phyloP scores from a whole-genome alignment of 2,888 invertebrate species.

The Aleiodes alternator region DNA sequence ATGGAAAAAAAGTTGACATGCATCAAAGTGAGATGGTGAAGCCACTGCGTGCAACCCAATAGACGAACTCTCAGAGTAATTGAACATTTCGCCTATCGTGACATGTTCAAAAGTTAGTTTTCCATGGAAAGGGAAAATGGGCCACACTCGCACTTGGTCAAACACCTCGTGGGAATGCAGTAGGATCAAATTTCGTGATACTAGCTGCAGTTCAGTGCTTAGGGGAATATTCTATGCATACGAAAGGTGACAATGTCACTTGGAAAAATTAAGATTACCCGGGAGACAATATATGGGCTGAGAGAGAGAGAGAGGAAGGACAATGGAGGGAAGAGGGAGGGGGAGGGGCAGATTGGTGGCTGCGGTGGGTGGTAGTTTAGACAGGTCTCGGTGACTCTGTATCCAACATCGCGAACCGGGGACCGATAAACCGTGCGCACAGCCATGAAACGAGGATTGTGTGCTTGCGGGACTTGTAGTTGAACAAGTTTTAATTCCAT shows the following conservation, averaged over 20 bases:
- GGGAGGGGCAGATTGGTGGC: no score
- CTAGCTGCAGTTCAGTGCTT: slow-evolving; percentile 25
- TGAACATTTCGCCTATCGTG: slow-evolving; percentile 19
- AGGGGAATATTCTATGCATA: slow-evolving; percentile 24
- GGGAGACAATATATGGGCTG: slow-evolving; percentile 56
- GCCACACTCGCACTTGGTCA: slow-evolving; percentile 28
- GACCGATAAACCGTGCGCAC: slow-evolving; percentile 28
- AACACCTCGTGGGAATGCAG: slow-evolving; percentile 30
- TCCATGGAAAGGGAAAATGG: no score
- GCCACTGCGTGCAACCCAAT: no score
- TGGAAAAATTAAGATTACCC: slow-evolving; percentile 65
- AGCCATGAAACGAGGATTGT: slow-evolving; percentile 15
- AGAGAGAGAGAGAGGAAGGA: neutral
- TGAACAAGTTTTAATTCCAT: slow-evolving; percentile 55
- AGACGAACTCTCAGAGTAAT: neutral
- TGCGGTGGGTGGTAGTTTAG: slow-evolving; percentile 43
- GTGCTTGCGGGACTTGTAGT: slow-evolving; percentile 41
- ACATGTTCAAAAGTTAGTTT: slow-evolving; percentile 13
- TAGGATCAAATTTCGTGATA: slow-evolving; percentile 29
- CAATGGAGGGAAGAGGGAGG: no score
- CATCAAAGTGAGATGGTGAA: no score
- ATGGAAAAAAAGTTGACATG: no score
- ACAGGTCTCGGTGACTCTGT: slow-evolving; percentile 40
- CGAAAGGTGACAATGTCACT: slow-evolving; percentile 49
- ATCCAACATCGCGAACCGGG: slow-evolving; percentile 18